Conservation (phyloP, 2,797 vertebrate genomes). For the Crax fasciolata region DNA sequence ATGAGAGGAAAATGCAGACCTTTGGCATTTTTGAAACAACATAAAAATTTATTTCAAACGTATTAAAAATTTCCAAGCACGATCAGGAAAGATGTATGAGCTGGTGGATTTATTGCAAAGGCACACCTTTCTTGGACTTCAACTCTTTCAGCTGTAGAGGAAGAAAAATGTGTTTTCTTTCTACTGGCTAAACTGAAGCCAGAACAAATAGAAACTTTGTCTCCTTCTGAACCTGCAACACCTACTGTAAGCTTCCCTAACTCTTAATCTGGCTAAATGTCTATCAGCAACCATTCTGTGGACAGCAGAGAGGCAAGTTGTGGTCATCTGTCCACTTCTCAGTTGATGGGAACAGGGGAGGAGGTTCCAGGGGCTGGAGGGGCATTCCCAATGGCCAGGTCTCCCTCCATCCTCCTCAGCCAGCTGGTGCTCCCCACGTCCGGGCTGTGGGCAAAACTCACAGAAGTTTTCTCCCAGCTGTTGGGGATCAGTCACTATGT, state of each 20-base stretch:
- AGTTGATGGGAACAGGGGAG: not conserved
- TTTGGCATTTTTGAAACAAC: not conserved
- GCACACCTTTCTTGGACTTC: not conserved
- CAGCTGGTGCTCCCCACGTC: no score
- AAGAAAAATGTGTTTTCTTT: conserved; percentile 21
- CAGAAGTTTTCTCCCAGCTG: not conserved
- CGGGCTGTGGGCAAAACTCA: not conserved
- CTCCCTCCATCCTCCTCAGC: not conserved
- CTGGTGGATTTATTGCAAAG: not conserved
- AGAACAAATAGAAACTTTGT: not conserved
- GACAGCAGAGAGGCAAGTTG: fast-evolving
- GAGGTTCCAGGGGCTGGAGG: not conserved
- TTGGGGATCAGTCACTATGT: not conserved
- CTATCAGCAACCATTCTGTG: not conserved
- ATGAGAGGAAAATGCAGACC: not conserved
- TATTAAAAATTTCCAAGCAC: not conserved
- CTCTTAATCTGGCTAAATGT: not conserved
- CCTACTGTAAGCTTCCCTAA: not conserved
- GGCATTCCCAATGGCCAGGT: not conserved
- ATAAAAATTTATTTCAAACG: conserved; percentile 6
- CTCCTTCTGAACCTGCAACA: not conserved
- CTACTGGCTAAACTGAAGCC: not conserved
- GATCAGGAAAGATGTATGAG: conserved; percentile 9
- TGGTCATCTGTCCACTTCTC: not conserved
- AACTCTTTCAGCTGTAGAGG: not conserved